Conservation (phyloP, 2,888 invertebrate genomes). For the Ommatoiulus sabulosus region DNA sequence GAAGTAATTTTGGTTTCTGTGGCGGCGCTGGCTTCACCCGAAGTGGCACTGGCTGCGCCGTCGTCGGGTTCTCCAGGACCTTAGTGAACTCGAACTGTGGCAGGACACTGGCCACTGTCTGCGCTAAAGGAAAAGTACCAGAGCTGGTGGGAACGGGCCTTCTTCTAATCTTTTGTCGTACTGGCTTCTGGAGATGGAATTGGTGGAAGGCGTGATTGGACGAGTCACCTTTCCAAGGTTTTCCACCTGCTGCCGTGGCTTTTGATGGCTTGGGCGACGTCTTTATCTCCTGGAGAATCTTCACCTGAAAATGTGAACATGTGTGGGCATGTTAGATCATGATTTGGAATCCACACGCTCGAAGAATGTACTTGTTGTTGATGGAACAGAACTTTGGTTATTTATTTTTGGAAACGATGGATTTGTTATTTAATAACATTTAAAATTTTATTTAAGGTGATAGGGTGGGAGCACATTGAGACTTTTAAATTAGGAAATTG, state of each 20-base stretch:
- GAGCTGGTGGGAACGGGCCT: background rate
- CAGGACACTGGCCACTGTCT: background rate
- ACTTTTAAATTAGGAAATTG: too few species aligned
- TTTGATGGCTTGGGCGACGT: background rate
- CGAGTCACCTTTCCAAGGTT: constrained; percentile 61
- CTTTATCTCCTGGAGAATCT: background rate
- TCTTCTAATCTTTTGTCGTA: background rate
- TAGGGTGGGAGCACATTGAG: too few species aligned
- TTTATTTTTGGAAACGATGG: too few species aligned
- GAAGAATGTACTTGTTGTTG: too few species aligned
- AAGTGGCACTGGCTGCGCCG: background rate
- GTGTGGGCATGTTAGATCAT: too few species aligned
- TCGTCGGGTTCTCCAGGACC: background rate
- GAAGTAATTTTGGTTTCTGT: background rate
- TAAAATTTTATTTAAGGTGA: too few species aligned
- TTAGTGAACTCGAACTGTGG: background rate
- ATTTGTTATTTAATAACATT: too few species aligned
- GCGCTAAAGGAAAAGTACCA: background rate
- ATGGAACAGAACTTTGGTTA: too few species aligned
- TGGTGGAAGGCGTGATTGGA: constrained; percentile 62
- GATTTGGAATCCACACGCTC: too few species aligned
- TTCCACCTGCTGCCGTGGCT: background rate
- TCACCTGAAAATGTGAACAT: background rate
- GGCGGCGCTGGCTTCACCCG: background rate
- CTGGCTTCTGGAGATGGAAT: constrained; percentile 61